phyloP scores from a whole-genome alignment of 92 coral and sea anemone species.

The Actinostola sp. region DNA sequence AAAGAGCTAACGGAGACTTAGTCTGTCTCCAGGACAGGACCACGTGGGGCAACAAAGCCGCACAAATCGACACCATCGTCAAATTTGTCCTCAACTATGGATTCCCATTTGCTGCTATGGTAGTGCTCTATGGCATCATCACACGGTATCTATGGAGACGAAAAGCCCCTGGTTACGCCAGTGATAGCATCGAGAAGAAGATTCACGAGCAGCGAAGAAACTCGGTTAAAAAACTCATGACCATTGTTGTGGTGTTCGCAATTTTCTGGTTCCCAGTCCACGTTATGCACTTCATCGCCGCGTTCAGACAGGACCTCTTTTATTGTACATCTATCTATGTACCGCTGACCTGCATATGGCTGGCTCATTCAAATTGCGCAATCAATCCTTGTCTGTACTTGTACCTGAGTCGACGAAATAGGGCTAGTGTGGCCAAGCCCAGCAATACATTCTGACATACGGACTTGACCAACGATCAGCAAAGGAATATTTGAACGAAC shows the following conservation, averaged over 20 bases:
- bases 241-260: constrained; percentile 63
- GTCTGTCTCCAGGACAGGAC: constrained; percentile 36
- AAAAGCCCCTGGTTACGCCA: constrained; percentile 53
- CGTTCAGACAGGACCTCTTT: constrained; percentile 28
- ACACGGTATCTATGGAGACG: constrained; percentile 55
- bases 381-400: constrained; percentile 85
- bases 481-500: too few relatives aligned
- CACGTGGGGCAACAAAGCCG: constrained; percentile 22
- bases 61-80: constrained; percentile 45
- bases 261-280: constrained; percentile 76
- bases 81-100: constrained; percentile 59
- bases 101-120: constrained; percentile 62
- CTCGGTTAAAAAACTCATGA: constrained; percentile 55
- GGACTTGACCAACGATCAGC: too few relatives aligned
- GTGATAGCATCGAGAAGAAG: constrained; percentile 46
- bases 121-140: constrained; percentile 50
- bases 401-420: constrained; percentile 23
- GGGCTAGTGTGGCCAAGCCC: constrained; percentile 6
- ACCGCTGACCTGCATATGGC: constrained; percentile 34
- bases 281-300: constrained; percentile 41
- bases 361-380: constrained; percentile 90
- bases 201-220: constrained; percentile 56
- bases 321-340: constrained; percentile 42
- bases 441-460: too few relatives aligned
- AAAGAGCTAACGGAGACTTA: background rate